Evolutionary conservation across 2,797 vertebrate genomes (phyloP).

Genomic region (Rachycentron canadum): DNA sequence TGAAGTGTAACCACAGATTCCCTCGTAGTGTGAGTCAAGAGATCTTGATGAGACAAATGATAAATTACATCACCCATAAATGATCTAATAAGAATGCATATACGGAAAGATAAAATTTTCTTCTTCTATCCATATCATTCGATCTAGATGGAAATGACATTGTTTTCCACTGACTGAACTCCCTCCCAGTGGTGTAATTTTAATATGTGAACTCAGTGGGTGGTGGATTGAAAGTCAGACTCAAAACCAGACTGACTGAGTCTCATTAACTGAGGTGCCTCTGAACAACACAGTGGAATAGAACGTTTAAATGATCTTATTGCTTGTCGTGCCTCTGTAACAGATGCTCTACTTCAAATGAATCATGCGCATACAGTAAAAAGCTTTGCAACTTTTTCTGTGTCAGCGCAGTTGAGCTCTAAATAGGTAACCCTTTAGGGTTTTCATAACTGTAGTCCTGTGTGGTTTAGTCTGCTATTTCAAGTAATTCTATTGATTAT

Average conservation of each 20-base stretch:
- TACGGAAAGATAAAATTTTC: constrained; percentile 15
- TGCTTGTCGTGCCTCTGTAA: constrained; percentile 35
- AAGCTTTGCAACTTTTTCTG: constrained; percentile 34
- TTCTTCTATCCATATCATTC: constrained; percentile 36
- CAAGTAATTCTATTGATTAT: constrained; percentile 68
- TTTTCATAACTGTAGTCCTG: constrained; percentile 44
- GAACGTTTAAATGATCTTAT: constrained; percentile 47
- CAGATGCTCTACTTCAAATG: constrained; percentile 54
- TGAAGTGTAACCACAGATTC: not conserved
- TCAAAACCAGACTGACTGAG: constrained; percentile 53
- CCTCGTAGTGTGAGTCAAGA: constrained; percentile 19
- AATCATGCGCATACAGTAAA: constrained; percentile 36
- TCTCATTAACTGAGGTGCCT: constrained; percentile 57
- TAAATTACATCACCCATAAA: constrained; percentile 14
- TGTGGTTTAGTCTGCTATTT: constrained; percentile 46
- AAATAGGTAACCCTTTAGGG: constrained; percentile 58
- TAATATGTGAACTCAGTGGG: constrained; percentile 55
- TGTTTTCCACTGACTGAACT: constrained; percentile 52
- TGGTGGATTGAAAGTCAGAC: constrained; percentile 59
- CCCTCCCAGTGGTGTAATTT: constrained; percentile 44
- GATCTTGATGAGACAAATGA: constrained; percentile 32
- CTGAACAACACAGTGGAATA: constrained; percentile 49
- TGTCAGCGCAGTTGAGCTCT: constrained; percentile 38
- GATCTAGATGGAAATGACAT: constrained; percentile 40
- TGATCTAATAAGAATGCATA: constrained; percentile 15